These are phyloP conservation scores for Brachionus asplanchnoidis DNA, from an alignment of 1,140 invertebrate species.

Conservation along the genomic window DNA sequence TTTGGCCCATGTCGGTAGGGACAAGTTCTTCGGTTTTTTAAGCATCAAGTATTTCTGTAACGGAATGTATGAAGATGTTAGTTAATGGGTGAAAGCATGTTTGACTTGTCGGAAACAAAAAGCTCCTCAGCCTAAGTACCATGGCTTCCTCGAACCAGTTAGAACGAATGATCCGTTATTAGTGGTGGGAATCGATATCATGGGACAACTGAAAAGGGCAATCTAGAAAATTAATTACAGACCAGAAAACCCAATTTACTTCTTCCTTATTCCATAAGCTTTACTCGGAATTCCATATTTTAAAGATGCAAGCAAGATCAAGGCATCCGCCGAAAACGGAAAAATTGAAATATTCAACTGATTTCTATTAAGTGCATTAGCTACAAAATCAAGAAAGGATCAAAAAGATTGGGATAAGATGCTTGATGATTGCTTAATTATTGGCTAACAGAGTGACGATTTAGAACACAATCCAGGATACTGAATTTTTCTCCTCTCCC, in stretches of 20 bases:
- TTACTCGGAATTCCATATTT: not conserved
- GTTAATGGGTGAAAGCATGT: not conserved
- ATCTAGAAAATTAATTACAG: not conserved
- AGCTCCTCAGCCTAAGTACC: not conserved
- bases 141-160: not conserved
- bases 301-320: conserved; percentile 43
- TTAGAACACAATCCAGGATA: not conserved
- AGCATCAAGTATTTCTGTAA: not conserved
- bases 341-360: conserved; percentile 37
- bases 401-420: not conserved
- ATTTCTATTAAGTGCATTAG: not conserved
- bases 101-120: not conserved
- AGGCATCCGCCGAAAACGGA: conserved; percentile 46
- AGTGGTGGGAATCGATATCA: conserved; percentile 43
- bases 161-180: not conserved
- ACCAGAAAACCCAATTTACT: not conserved
- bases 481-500: not conserved
- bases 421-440: not conserved
- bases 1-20: conserved; percentile 18
- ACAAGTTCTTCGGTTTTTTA: not conserved
- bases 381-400: not conserved
- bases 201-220: conserved; percentile 44
- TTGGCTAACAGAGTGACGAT: not conserved
- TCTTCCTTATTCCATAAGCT: not conserved
- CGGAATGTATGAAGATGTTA: not conserved